A percentile compares a stretch with the other conserved stretches of the same genome.
These are phyloP conservation scores for Meteorus colon DNA, from an alignment of 2,888 invertebrate species.

Conservation along the genomic window DNA sequence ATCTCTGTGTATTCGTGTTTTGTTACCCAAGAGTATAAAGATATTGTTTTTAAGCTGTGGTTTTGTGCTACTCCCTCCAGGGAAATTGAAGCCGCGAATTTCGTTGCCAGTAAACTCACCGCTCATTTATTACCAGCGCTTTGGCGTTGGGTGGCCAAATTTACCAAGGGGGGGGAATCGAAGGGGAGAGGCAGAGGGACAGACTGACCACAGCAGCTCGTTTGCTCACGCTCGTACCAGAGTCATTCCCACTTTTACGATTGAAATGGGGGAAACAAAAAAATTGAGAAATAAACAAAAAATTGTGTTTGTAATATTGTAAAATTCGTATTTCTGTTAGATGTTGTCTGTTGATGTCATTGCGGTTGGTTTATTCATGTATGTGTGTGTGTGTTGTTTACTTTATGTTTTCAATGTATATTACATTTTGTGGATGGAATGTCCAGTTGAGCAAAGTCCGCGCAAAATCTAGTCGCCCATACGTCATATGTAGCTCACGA, in stretches of 20 bases:
- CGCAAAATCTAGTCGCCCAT: not conserved
- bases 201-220: slow-evolving; percentile 38
- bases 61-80: slow-evolving; percentile 64
- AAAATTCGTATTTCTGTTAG: slow-evolving; percentile 24
- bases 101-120: slow-evolving; percentile 63
- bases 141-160: slow-evolving; percentile 70
- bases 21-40: slow-evolving; percentile 49
- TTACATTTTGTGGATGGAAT: not conserved
- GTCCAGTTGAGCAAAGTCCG: slow-evolving; percentile 32
- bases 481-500: not conserved
- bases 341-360: slow-evolving; percentile 17
- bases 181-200: slow-evolving; percentile 23
- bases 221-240: slow-evolving; percentile 27
- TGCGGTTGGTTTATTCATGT: slow-evolving; percentile 5
- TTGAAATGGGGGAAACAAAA: slow-evolving; percentile 17
- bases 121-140: slow-evolving; percentile 70
- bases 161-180: slow-evolving; percentile 48
- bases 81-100: slow-evolving; percentile 67
- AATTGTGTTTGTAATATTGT: not conserved
- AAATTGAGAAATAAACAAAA: slow-evolving; percentile 4
- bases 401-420: not conserved
- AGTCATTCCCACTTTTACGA: slow-evolving; percentile 46
- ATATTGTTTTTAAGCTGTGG: slow-evolving; percentile 71
- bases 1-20: slow-evolving; percentile 24
- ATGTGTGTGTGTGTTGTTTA: not conserved